Base-by-base conservation (phyloP, 2,888 invertebrate genomes). In the Drosophila tripunctata region DNA sequence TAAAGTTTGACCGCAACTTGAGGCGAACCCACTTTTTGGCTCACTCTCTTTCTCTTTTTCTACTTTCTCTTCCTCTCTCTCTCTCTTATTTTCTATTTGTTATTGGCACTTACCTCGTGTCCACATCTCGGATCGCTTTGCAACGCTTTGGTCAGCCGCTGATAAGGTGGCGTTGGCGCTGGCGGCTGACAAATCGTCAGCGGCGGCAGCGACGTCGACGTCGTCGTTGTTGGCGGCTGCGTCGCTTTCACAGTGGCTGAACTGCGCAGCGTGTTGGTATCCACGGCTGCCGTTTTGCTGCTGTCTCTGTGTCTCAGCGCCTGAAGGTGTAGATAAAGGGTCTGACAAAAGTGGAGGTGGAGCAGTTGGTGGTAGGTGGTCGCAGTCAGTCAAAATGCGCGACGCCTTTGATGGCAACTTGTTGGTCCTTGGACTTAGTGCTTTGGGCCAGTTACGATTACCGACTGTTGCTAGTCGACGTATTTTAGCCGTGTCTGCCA, bases 41-140 rank as follows among this genome's bases (percentile, higher is more conserved):
- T 3, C n/a, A 14, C 15, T 19, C 30, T 24, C 17, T 8, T 15
- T 22, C 7, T 17, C 1, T 10, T 2, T 4, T 14, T 10, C 2
- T 51, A n/a, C 27, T 27, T 2, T 27, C 40, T 55, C 10, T 15
- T 6, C 4, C 21, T 22, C 2, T 3, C n/a, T 33, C 15, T 19
- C 19, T 15, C 12, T 5, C 21, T 30, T 8, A 17, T 4, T 10
- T 6, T 4, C 14, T 38, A 4, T 51, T 36, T 31, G 21, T 54
- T 52, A 45, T 61, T 70, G 74, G 55, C 72, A 87, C 82, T 88
- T 84, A 92, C 92, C 91, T 92, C 92, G 89, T 92, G 92, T 70
- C 91, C 90, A 88, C 92, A 92, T 90, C 92, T 91, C 76, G 92
- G 92, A 90, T 93, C 93, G 90, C 92, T 91, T 88, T 93, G 93